Conservation (phyloP, 2,113 vertebrate species). For the Callaeas wilsoni region DNA sequence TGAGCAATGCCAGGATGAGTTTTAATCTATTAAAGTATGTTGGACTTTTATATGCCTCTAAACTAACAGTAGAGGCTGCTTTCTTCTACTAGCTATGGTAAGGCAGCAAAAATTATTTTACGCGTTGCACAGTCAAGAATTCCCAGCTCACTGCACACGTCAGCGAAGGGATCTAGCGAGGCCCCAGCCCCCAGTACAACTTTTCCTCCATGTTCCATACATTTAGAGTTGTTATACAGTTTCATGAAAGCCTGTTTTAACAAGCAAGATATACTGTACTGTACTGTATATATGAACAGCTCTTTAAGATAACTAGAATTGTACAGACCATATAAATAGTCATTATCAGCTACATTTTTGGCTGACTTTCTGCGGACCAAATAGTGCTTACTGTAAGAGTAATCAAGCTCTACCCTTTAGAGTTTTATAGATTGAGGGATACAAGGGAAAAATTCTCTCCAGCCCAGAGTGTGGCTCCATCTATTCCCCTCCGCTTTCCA, state of each 20-base stretch:
- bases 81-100: not conserved
- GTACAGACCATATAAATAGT: constrained; percentile 56
- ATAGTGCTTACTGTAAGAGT: constrained; percentile 42
- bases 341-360: constrained; percentile 64
- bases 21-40: not conserved
- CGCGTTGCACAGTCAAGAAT: not conserved
- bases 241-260: constrained; percentile 57
- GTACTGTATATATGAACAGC: constrained; percentile 55
- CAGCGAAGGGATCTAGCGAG: not conserved
- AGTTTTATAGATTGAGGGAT: constrained; percentile 47
- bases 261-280: constrained; percentile 53
- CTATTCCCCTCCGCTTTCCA: constrained; percentile 8
- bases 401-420: constrained; percentile 40
- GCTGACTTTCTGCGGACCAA: constrained; percentile 7
- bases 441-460: not conserved
- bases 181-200: constrained; percentile 1
- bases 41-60: not conserved
- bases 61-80: not conserved
- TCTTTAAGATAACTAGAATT: constrained; percentile 61
- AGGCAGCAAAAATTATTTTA: not conserved
- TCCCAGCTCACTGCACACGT: not conserved
- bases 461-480: not conserved
- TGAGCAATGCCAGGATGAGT: not conserved
- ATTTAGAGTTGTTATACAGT: constrained; percentile 31
- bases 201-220: constrained; percentile 37